A percentile compares a stretch with the other conserved stretches of the same genome.
Conservation (phyloP, 2,888 invertebrate species). For the Morpho deidamia region DNA sequence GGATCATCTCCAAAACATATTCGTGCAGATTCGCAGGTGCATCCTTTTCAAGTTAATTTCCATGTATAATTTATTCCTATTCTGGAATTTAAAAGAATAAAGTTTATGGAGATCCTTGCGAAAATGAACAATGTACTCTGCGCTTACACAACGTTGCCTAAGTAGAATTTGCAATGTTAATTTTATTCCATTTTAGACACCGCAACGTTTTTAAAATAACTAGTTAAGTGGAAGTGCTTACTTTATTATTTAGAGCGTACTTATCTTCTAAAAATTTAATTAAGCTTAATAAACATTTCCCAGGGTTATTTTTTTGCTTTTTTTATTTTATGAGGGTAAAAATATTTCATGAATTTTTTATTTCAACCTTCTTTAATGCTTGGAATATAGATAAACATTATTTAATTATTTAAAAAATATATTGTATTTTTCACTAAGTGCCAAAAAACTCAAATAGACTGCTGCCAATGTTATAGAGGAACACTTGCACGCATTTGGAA, state of each 20-base stretch:
- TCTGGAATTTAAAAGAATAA: conserved; percentile 23
- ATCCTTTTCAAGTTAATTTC: conserved; percentile 21
- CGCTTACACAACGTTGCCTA: conserved; percentile 27
- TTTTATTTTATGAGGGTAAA: not conserved
- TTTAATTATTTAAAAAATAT: too few relatives aligned
- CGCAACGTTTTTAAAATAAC: conserved; percentile 27
- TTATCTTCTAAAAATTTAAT: not conserved
- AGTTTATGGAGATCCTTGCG: conserved; percentile 28
- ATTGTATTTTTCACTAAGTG: too few relatives aligned
- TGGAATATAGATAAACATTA: too few relatives aligned
- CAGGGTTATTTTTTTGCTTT: not conserved
- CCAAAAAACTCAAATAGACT: too few relatives aligned
- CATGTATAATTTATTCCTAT: conserved; percentile 23
- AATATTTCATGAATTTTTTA: too few relatives aligned
- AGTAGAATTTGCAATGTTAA: conserved; percentile 36
- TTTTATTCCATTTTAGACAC: conserved; percentile 33
- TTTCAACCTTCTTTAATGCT: too few relatives aligned
- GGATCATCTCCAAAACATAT: conserved; percentile 10
- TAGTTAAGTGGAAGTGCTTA: conserved; percentile 19
- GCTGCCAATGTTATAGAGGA: too few relatives aligned
- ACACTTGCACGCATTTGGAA: too few relatives aligned
- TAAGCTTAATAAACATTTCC: not conserved
- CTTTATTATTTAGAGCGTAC: conserved; percentile 20
- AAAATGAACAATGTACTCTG: conserved; percentile 33
- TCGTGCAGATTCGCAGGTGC: conserved; percentile 11